Evolutionary conservation across 2,888 invertebrate genomes (phyloP), one percentile per base, ranked within the genome.

Genomic region (Diaprepes abbreviatus): DNA sequence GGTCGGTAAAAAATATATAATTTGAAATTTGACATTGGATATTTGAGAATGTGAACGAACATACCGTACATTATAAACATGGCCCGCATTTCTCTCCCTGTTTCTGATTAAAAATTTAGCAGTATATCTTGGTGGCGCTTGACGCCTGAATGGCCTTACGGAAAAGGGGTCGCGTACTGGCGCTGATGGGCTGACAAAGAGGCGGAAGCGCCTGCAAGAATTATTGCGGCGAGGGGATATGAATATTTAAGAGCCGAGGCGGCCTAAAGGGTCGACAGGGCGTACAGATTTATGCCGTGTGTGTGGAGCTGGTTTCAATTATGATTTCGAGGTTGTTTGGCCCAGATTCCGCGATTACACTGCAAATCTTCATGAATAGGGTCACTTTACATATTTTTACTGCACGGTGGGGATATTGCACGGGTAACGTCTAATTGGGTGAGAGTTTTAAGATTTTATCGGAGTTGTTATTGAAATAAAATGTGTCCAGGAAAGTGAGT

Each of bases 171-270:
- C 55, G 28, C 48, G 28, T 28, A 28, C 48, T 14, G 28, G 28
- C 48, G 38, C 55, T 55, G 55, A 38, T 55, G 55, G 55, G 19
- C 50, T 43, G 45, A 66, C 66, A 66, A 66, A 58, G 45, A 59
- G 33, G 45, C 59, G 59, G 59, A 59, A 59, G 45, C 59, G 36
- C 52, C 59, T 17, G 45, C 36, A 67, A 67, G 67, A 67, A 67
- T 67, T 67, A 67, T 67, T 55, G 67, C 55, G 55, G 62, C 48
- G 35, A 48, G 52, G 62, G 67, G 67, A 67, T 67, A 67, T 67
- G 67, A 67, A 67, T 67, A 67, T 67, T 67, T 62, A 67, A 62
- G 55, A 43, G 67, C 35, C 54, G 40, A 45, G 54, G 38, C 52
- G 16, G 12, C 6, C 66, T 62, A 7, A 21, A 43, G 62, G 60